Evolutionary conservation across 2,888 invertebrate genomes (phyloP).

Genomic region (Plebejus anna): DNA sequence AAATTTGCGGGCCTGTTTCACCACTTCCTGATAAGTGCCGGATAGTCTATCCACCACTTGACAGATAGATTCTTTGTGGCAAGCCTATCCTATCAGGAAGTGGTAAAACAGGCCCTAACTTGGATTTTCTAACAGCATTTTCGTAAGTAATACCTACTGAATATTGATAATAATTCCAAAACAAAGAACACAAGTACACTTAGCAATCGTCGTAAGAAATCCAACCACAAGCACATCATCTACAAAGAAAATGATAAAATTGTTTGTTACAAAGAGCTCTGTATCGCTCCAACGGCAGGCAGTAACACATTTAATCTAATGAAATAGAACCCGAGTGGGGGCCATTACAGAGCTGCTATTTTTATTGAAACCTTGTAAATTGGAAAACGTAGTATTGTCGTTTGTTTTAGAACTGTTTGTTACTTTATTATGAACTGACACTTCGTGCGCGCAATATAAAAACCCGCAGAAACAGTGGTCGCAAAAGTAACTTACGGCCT

Average conservation of each 20-base stretch:
- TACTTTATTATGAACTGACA: neutral
- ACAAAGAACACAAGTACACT: neutral
- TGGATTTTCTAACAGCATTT: no score
- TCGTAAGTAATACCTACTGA: no score
- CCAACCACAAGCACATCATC: neutral
- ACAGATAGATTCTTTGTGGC: no score
- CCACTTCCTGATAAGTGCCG: no score
- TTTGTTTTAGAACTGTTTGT: neutral
- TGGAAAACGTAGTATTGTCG: neutral
- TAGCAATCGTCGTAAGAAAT: neutral
- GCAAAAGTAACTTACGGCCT: no score
- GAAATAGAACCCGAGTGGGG: neutral
- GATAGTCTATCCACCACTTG: no score
- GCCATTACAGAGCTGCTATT: neutral
- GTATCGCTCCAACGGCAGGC: constrained; percentile 10
- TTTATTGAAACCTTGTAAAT: constrained; percentile 3
- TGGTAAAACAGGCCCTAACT: no score
- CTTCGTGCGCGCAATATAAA: neutral
- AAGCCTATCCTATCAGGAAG: no score
- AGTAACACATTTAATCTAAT: constrained; percentile 18
- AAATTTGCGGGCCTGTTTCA: no score
- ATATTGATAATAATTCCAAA: neutral
- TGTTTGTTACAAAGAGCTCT: neutral
- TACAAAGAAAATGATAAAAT: constrained; percentile 20
- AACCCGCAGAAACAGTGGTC: no score